Evolutionary conservation across 2,888 invertebrate genomes (phyloP).

Genomic region (Odontomyia ornata): DNA sequence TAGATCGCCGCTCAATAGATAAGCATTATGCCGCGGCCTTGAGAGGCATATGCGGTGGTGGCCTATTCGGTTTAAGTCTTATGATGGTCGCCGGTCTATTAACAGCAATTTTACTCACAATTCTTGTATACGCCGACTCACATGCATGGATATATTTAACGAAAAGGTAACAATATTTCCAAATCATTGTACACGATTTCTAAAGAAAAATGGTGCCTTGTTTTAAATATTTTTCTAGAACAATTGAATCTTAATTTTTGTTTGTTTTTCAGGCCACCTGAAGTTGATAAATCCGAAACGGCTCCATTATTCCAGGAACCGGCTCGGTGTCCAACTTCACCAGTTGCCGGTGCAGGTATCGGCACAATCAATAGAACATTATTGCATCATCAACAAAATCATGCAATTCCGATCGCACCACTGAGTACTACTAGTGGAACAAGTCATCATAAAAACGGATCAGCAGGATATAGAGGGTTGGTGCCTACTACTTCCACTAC

Average conservation of each 20-base stretch:
- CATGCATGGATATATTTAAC: conserved; percentile 97
- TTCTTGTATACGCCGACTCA: conserved; percentile 92
- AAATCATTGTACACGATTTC: no score
- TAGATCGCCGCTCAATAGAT: conserved; percentile 85
- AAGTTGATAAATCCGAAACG: conserved; percentile 63
- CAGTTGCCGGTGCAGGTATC: conserved; percentile 47
- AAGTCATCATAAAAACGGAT: conserved; percentile 59
- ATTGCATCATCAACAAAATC: conserved; percentile 62
- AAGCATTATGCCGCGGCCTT: conserved; percentile 82
- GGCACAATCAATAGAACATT: conserved; percentile 63
- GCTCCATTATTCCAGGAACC: conserved; percentile 63
- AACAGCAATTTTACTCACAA: conserved; percentile 88
- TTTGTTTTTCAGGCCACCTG: conserved; percentile 53
- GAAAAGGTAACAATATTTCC: conserved; percentile 74
- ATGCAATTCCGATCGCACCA: conserved; percentile 53
- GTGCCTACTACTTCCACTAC: conserved; percentile 56
- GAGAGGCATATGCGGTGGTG: conserved; percentile 82
- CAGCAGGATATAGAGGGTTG: conserved; percentile 63
- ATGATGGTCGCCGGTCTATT: conserved; percentile 88
- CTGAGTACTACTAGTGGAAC: conserved; percentile 50
- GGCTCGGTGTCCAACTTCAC: conserved; percentile 60
- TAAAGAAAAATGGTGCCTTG: no score
- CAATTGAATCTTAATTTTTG: no score
- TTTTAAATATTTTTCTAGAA: no score
- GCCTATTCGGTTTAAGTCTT: conserved; percentile 82